Evolutionary conservation across 2,113 vertebrate species (phyloP).

Genomic region (Ceyx margarethae): DNA sequence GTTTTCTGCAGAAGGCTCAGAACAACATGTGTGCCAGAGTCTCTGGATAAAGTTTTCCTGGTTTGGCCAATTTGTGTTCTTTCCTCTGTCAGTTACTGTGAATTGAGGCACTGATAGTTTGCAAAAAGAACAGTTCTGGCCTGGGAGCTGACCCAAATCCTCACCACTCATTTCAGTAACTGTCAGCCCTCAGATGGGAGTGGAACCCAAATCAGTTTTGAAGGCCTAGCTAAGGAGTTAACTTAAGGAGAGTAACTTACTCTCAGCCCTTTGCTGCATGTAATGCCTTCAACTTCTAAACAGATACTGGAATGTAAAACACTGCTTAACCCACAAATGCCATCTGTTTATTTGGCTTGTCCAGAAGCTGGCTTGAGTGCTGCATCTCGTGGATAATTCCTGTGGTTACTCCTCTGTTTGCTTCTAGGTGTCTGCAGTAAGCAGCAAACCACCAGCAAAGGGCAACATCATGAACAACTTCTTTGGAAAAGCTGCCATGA

Average conservation of each 20-base stretch:
- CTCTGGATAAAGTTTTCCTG: neutral
- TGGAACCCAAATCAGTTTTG: neutral
- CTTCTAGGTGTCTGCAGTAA: constrained; percentile 76
- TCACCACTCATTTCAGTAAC: neutral
- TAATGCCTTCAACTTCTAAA: neutral
- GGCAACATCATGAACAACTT: constrained; percentile 81
- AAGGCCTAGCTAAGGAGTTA: neutral
- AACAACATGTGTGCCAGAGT: neutral
- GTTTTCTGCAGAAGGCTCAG: neutral
- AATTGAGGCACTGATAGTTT: constrained; percentile 4
- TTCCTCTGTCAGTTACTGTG: neutral
- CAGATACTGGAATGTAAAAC: neutral
- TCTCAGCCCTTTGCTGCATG: neutral
- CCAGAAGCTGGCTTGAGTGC: neutral
- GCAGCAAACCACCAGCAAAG: constrained; percentile 80
- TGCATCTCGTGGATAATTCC: neutral
- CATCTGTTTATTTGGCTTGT: neutral
- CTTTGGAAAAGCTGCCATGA: constrained; percentile 86
- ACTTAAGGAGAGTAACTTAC: neutral
- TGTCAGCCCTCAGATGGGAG: constrained; percentile 2
- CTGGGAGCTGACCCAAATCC: constrained; percentile 4
- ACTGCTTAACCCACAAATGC: neutral
- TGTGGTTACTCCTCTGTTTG: constrained; percentile 38
- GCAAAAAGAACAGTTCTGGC: neutral
- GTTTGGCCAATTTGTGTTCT: neutral